Percentiles rank a stretch among this genome's conserved stretches.
Evolutionary conservation across 1,140 invertebrate genomes (phyloP).

Genomic region (Diprion similis): DNA sequence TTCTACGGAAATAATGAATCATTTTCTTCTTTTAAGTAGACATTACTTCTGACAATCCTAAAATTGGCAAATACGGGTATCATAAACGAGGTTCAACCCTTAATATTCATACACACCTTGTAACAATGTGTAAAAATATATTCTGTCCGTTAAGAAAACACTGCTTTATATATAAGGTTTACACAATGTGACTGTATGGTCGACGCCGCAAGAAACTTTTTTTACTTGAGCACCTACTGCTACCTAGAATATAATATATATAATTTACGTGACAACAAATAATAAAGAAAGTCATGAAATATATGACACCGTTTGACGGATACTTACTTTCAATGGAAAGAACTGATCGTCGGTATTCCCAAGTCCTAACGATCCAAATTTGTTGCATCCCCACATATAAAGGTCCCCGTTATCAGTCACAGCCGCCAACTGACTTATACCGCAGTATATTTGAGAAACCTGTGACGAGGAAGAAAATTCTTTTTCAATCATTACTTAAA

Average conservation of each 20-base stretch:
- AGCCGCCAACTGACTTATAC: constrained; percentile 82
- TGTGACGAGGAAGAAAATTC: constrained; percentile 23
- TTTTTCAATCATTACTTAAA: constrained; percentile 6
- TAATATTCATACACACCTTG: not conserved
- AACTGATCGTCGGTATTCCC: constrained; percentile 81
- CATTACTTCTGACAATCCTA: no score
- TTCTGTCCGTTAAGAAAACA: not conserved
- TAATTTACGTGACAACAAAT: constrained; percentile 9
- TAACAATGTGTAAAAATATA: not conserved
- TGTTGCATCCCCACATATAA: constrained; percentile 91
- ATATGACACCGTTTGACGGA: constrained; percentile 12
- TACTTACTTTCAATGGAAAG: constrained; percentile 83
- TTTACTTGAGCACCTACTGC: constrained; percentile 76
- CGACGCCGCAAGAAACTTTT: constrained; percentile 80
- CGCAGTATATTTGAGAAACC: constrained; percentile 70
- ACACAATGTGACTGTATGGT: constrained; percentile 83
- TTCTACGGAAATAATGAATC: no score
- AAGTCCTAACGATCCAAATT: constrained; percentile 81
- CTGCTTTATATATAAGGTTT: constrained; percentile 69
- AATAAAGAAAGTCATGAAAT: constrained; percentile 20
- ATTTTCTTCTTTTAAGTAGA: no score
- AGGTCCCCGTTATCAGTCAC: constrained; percentile 82
- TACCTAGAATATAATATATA: constrained; percentile 60
- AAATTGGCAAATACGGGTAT: no score
- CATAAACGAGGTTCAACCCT: no score